A percentile compares a stretch with the other conserved stretches of the same genome.
These are phyloP conservation scores for Yponomeuta cagnagella DNA, from an alignment of 2,888 invertebrate genomes.

Conservation along the genomic window DNA sequence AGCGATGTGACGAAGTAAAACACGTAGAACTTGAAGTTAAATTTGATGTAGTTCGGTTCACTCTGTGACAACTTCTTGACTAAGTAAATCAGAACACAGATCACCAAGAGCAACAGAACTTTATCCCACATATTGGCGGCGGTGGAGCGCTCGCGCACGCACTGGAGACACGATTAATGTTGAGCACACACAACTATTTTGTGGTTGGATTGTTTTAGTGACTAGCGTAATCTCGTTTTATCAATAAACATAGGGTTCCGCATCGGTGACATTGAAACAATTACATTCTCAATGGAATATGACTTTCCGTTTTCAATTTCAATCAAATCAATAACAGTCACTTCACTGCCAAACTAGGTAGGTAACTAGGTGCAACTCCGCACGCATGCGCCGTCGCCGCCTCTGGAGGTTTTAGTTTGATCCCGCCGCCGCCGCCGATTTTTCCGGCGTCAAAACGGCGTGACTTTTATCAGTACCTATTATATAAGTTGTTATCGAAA, in stretches of 20 bases:
- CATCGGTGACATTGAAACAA: neutral
- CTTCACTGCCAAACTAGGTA: too few species aligned
- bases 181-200: neutral
- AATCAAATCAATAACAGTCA: too few species aligned
- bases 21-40: conserved; percentile 39
- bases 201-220: neutral
- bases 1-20: conserved; percentile 38
- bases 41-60: conserved; percentile 45
- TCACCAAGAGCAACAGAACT: conserved; percentile 32
- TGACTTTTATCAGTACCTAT: too few species aligned
- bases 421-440: too few species aligned
- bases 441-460: too few species aligned
- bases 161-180: too few species aligned
- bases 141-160: neutral
- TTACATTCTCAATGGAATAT: neutral
- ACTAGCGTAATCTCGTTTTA: neutral
- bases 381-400: too few species aligned
- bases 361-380: too few species aligned
- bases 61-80: conserved; percentile 39
- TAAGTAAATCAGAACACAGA: conserved; percentile 37
- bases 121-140: conserved; percentile 40
- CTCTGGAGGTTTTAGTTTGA: too few species aligned
- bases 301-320: neutral
- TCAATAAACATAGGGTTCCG: neutral
- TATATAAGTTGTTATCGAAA: too few species aligned